Base-by-base conservation (phyloP, 2,888 invertebrate genomes). In the Hirtodrosophila cameraria region DNA sequence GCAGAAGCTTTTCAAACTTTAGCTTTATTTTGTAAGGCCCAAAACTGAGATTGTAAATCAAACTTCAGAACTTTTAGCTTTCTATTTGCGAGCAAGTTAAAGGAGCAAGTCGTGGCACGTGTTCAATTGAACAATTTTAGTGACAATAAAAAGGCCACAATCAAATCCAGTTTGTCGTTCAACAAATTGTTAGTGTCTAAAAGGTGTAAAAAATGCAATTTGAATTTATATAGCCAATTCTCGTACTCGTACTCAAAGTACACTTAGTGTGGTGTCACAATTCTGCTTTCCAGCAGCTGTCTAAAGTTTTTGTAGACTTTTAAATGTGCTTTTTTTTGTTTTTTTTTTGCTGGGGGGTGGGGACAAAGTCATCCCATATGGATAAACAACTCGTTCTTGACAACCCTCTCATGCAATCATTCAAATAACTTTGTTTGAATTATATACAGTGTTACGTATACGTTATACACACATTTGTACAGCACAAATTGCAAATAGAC, bases 161-260 rank as follows among this genome's bases (percentile, higher is more conserved):
- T 43, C 27, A 20, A 53, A 31, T 38, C 36, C 27, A 33, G 38
- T 50, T 39, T 31, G 15, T 23, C 30, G 54, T 46, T 36, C 33
- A 38, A 43, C 20, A 31, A 67, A 61, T 61, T 43, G 53, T 53
- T 18, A 50, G 25, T 36, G 35, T 28, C 36, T 31, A 36, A 49
- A 43, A 36, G 35, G 53, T 71, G 65, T 71, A 55, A 58, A 43
- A 57, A 71, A 75, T 50, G 53, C 50, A 59, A 74, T 75, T 75
- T 71, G 35, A 45, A 55, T 58, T 62, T 59, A 43, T 12, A 15
- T 12, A 31, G 35, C 12, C n/a, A 18, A 28, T 20, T 15, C 16
- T 1, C 2, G 0, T 23, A 5, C 8, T 7, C 16, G 18, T 28
- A 43, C 35, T 11, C 31, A 25, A 16, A 13, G 50, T 38, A 45